Evolutionary conservation across 2,113 vertebrate genomes (phyloP).

Genomic region (Myotis lucifugus): DNA sequence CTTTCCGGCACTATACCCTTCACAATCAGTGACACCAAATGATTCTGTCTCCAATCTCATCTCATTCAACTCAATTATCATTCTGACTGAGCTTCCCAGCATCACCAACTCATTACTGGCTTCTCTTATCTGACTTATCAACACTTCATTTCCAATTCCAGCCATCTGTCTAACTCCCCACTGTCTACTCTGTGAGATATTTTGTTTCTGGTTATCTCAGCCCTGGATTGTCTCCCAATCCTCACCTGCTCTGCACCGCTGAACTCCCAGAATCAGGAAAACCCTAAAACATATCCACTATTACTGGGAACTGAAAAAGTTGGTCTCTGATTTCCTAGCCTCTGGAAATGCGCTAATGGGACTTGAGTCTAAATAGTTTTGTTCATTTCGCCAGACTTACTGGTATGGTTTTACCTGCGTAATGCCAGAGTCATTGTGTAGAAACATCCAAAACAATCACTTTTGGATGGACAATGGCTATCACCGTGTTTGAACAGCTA

Average conservation of each 20-base stretch:
- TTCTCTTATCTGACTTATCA: background rate
- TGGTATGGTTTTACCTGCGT: background rate
- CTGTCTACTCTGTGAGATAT: background rate
- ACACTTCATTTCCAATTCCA: background rate
- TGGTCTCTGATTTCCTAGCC: background rate
- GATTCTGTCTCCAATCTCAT: background rate
- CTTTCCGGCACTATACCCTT: background rate
- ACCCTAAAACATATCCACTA: background rate
- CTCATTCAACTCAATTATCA: background rate
- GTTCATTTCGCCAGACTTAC: background rate
- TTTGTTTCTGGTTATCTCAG: background rate
- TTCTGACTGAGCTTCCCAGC: background rate
- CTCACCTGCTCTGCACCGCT: background rate
- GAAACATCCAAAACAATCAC: slow-evolving; percentile 7
- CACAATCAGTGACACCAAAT: background rate
- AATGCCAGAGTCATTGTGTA: background rate
- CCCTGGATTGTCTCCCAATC: background rate
- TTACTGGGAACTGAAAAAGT: background rate
- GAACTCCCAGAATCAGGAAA: background rate
- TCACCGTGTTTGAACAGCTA: background rate
- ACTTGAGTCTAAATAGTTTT: background rate
- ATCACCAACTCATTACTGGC: background rate
- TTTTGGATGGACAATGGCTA: background rate
- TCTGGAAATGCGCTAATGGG: background rate
- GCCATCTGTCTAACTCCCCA: background rate